Evolutionary conservation across 2,888 invertebrate genomes (phyloP), one percentile per base, ranked within the genome.

Genomic region (Phyto melanocephala): DNA sequence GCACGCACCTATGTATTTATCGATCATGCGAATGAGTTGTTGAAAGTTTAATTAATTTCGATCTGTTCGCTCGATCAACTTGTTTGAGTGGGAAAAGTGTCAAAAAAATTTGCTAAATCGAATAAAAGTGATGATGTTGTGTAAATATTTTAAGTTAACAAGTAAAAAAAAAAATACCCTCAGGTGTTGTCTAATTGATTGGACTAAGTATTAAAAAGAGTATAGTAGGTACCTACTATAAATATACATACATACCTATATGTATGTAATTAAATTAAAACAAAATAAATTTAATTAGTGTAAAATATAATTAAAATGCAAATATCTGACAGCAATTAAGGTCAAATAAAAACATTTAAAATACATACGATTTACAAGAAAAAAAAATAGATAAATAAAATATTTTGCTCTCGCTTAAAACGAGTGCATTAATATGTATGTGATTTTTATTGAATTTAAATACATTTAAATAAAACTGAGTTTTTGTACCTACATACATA

Each of bases 1-100:
- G 45, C n/a, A n/a, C 15, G 74, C 65, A 62, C 65, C 79, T 65
- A n/a, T n/a, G n/a, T n/a, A n/a, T n/a, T n/a, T n/a, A 78, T 78
- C 74, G 72, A 37, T 68, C 72, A 81, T 70, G 63, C 28, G 6
- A 77, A 77, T 77, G 77, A 77, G 54, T 87, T 86, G 88, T 88
- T 89, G 89, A 90, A 89, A 90, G 89, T 88, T 89, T 89, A 89
- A 90, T 89, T 89, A 87, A 84, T 82, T 87, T 86, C 56, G 87
- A 72, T 47, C 11, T 33, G 24, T 67, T 86, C 86, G 86, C 87
- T 67, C 54, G 56, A 45, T 76, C 22, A 70, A 54, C 54, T 56
- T 35, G 65, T 54, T 45, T 10, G 52, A 80, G 88, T 87, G 87
- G 84, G 87, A 86, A 86, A 86, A 86, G 85, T 88, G 87, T 87